Conservation (phyloP, 2,113 vertebrate species). For the Lichenostomus cassidix region DNA sequence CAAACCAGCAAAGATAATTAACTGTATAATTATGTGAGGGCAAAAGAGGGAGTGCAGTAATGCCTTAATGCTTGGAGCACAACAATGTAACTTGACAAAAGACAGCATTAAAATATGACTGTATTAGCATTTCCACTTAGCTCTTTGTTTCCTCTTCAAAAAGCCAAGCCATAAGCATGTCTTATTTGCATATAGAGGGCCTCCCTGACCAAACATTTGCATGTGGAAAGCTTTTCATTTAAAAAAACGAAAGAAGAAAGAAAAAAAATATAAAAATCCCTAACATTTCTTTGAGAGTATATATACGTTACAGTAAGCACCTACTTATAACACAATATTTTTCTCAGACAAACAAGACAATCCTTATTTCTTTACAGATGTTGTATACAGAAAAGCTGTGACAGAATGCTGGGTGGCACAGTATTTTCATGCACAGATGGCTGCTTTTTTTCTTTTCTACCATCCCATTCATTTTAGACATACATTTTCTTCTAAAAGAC, state of each 20-base stretch:
- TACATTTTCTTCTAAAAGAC: neutral
- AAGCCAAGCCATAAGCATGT: neutral
- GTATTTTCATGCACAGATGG: neutral
- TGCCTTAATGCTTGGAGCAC: conserved; percentile 3
- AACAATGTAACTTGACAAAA: conserved; percentile 39
- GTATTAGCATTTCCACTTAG: conserved; percentile 32
- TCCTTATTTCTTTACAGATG: neutral
- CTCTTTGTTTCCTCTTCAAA: conserved; percentile 9
- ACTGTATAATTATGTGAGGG: conserved; percentile 12
- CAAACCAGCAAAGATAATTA: conserved; percentile 38
- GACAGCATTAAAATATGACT: neutral
- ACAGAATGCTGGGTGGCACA: neutral
- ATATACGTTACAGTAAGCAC: neutral
- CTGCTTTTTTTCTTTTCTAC: neutral
- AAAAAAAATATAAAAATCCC: neutral
- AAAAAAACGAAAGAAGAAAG: neutral
- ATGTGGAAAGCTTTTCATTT: neutral
- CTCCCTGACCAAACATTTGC: neutral
- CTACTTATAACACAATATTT: neutral
- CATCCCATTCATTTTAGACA: neutral
- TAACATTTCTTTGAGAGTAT: neutral
- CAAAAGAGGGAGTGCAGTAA: conserved; percentile 12
- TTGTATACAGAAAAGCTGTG: neutral
- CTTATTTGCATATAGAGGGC: neutral
- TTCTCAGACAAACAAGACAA: neutral